Evolutionary conservation across 37 sponge, comb jelly and placozoan species (phyloP), one percentile per base, ranked within the genome.

Genomic region (Hexactinellida sp.): DNA sequence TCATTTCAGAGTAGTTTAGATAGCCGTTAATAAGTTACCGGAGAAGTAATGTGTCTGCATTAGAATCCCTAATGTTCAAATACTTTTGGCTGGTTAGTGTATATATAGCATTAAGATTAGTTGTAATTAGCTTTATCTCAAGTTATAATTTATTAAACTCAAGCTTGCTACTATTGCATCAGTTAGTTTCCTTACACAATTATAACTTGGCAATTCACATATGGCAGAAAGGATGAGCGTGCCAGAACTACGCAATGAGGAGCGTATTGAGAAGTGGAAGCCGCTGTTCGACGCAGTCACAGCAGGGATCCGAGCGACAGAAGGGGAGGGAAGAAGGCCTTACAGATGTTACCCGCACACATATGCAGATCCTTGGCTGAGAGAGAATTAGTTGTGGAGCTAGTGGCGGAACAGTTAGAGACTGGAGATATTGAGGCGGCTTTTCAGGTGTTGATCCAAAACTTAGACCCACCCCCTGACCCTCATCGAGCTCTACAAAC

Each of bases 71-170:
- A n/a, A n/a, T n/a, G n/a, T n/a, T n/a, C n/a, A n/a, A n/a, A n/a
- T n/a, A n/a, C n/a, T n/a, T n/a, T n/a, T n/a, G n/a, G n/a, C n/a
- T n/a, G n/a, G n/a, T n/a, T n/a, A n/a, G n/a, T n/a, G n/a, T n/a
- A n/a, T n/a, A n/a, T n/a, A n/a, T n/a, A n/a, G n/a, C n/a, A n/a
- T n/a, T n/a, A n/a, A n/a, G n/a, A n/a, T n/a, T n/a, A n/a, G n/a
- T n/a, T n/a, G n/a, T n/a, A n/a, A n/a, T n/a, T n/a, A n/a, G n/a
- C n/a, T 63, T 63, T 63, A 63, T 25, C 76, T 63, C 76, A 63
- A 63, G 13, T 63, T 63, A 23, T n/a, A 63, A 63, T 63, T 32
- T 63, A 63, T 63, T 63, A 63, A 63, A 63, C 76, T 63, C 76
- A 63, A 63, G 28, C 76, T 63, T 63, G 76, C 76, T 63, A 7